Conservation (phyloP, 2,888 invertebrate species). For the Athrips mouffetella region DNA sequence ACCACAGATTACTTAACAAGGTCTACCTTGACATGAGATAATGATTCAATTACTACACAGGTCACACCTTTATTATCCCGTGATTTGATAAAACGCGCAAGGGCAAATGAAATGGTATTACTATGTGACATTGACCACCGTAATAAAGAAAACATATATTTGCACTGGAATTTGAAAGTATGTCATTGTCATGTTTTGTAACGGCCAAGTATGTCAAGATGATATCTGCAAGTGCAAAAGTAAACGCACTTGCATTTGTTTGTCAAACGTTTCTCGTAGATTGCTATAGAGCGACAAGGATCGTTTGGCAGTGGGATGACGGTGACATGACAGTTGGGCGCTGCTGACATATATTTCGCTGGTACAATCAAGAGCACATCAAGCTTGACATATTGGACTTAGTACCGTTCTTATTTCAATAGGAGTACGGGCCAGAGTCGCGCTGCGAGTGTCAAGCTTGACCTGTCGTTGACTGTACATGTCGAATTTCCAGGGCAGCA, state of each 20-base stretch:
- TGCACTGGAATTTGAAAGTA: constrained; percentile 51
- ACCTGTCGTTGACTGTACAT: too few species aligned
- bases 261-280: too few species aligned
- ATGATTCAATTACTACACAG: not conserved
- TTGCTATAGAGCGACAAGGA: too few species aligned
- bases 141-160: constrained; percentile 22
- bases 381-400: too few species aligned
- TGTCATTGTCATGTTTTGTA: constrained; percentile 58
- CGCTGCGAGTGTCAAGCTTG: too few species aligned
- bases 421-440: too few species aligned
- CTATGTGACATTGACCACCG: constrained; percentile 2
- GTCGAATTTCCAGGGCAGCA: too few species aligned
- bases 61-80: constrained; percentile 5
- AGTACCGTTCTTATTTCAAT: too few species aligned
- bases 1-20: not conserved
- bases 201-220: constrained; percentile 49
- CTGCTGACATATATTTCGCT: too few species aligned
- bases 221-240: constrained; percentile 32
- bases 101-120: not conserved
- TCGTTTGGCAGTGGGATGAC: too few species aligned
- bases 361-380: too few species aligned
- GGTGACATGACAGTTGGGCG: too few species aligned
- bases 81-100: not conserved
- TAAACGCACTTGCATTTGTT: constrained; percentile 24
- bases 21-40: not conserved